These are phyloP conservation scores for Macrosoma leucophasiata DNA, from an alignment of 2,888 invertebrate species.

Conservation along the genomic window DNA sequence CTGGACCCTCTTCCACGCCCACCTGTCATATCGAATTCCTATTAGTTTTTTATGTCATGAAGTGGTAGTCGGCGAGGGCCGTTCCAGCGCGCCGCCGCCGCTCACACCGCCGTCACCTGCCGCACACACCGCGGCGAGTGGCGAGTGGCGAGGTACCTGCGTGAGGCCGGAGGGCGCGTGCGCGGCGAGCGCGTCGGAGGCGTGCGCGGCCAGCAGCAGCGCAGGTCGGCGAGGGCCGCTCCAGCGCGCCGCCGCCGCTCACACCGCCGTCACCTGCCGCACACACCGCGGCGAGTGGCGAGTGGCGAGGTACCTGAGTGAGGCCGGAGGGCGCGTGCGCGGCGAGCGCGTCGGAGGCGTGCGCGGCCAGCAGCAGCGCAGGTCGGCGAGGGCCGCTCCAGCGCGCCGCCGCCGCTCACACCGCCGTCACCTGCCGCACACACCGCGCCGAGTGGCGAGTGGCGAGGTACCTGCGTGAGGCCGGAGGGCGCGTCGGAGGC, in stretches of 20 bases:
- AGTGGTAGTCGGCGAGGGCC: too few relatives aligned
- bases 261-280: slow-evolving; percentile 20
- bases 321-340: slow-evolving; percentile 38
- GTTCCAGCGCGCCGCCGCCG: too few relatives aligned
- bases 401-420: too few relatives aligned
- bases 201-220: slow-evolving; percentile 89
- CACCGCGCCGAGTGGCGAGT: slow-evolving; percentile 16
- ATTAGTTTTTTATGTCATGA: background rate
- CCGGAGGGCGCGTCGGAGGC: too few relatives aligned
- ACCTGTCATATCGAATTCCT: slow-evolving; percentile 34
- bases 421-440: too few relatives aligned
- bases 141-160: too few relatives aligned
- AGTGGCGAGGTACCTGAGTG: too few relatives aligned
- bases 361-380: slow-evolving; percentile 87
- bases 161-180: slow-evolving; percentile 35
- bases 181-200: slow-evolving; percentile 88
- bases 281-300: too few relatives aligned
- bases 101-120: too few relatives aligned
- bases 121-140: too few relatives aligned
- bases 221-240: slow-evolving; percentile 78
- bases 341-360: slow-evolving; percentile 92
- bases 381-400: slow-evolving; percentile 75
- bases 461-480: too few relatives aligned
- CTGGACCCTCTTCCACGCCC: slow-evolving; percentile 44
- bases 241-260: slow-evolving; percentile 27